Percentiles rank a stretch among this genome's conserved stretches.
Evolutionary conservation across 1,140 invertebrate species (phyloP).

Genomic region (Doryteuthis pealeii): DNA sequence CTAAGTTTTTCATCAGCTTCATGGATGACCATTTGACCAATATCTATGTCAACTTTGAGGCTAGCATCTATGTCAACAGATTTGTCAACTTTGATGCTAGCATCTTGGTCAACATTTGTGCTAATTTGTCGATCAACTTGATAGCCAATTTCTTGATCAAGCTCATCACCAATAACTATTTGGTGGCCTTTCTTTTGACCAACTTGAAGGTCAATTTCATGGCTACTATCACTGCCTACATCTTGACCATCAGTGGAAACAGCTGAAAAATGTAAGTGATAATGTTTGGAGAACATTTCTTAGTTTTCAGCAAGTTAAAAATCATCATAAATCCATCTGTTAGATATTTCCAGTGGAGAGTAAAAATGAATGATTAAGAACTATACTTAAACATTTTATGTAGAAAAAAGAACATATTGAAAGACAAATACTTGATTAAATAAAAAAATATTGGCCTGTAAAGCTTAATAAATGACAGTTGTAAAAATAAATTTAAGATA

Average conservation of each 20-base stretch:
- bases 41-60: not conserved
- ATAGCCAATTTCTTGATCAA: slow-evolving; percentile 5
- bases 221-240: not conserved
- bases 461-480: no score
- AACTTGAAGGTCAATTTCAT: slow-evolving; percentile 6
- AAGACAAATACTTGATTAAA: no score
- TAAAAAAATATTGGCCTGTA: no score
- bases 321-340: no score
- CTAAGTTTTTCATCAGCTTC: not conserved
- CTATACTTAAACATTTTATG: no score
- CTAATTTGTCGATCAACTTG: slow-evolving; percentile 8
- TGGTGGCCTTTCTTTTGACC: not conserved
- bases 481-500: no score
- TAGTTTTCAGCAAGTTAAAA: no score
- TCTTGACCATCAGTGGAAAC: not conserved
- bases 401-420: no score
- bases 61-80: not conserved
- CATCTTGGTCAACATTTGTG: not conserved
- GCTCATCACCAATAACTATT: not conserved
- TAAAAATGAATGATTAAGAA: no score
- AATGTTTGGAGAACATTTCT: no score
- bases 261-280: no score
- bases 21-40: not conserved
- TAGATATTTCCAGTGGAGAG: no score
- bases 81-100: not conserved